phyloP scores from a whole-genome alignment of 2,113 vertebrate genomes.

The Phodopus roborovskii region DNA sequence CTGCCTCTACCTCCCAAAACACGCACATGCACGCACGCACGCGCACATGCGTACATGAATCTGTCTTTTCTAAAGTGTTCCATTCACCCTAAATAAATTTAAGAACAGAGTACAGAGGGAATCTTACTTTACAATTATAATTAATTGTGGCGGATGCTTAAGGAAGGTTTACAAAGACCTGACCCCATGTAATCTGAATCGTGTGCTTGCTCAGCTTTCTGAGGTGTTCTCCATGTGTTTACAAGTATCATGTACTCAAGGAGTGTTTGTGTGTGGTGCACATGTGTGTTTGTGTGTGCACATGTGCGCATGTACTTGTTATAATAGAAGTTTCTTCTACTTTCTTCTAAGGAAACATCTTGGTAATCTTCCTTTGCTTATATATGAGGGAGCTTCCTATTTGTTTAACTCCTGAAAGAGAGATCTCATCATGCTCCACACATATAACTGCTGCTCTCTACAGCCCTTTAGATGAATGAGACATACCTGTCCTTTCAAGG shows the following conservation, averaged over 20 bases:
- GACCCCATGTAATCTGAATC: neutral
- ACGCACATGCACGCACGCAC: neutral
- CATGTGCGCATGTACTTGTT: neutral
- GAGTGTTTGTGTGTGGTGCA: neutral
- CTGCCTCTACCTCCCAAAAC: neutral
- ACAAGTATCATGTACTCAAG: neutral
- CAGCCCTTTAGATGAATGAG: neutral
- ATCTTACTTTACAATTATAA: constrained; percentile 13
- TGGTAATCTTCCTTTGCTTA: neutral
- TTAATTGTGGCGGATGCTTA: constrained; percentile 45
- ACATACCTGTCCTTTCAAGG: neutral
- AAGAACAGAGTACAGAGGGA: constrained; percentile 24
- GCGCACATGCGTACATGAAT: neutral
- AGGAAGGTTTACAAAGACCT: neutral
- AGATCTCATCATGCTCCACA: neutral
- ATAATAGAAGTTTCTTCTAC: neutral
- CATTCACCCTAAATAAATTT: constrained; percentile 37
- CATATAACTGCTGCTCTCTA: neutral
- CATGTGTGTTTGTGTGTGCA: too few relatives aligned
- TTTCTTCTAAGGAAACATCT: neutral
- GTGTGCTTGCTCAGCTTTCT: neutral
- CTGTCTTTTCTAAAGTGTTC: constrained; percentile 27
- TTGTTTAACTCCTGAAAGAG: neutral
- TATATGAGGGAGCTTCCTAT: neutral
- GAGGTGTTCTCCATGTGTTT: neutral